Evolutionary conservation across 2,888 invertebrate species (phyloP).

Genomic region (Myopa testacea): DNA sequence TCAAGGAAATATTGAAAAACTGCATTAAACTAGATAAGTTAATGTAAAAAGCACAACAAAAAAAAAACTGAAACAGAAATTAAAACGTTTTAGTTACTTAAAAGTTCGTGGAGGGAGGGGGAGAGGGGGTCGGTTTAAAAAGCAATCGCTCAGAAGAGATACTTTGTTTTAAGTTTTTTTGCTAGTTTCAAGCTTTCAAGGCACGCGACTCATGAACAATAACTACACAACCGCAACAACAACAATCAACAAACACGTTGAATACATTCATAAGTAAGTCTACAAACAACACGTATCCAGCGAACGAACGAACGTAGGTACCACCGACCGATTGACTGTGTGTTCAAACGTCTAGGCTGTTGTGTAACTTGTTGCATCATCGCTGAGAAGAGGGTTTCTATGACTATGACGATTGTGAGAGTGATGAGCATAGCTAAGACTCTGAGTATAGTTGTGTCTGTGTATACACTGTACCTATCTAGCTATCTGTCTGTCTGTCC

Average conservation of each 20-base stretch:
- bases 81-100: no score
- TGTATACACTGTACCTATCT: not conserved
- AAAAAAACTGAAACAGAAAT: no score
- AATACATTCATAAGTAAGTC: not conserved
- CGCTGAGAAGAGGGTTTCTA: not conserved
- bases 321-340: not conserved
- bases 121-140: no score
- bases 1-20: no score
- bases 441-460: not conserved
- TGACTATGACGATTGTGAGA: not conserved
- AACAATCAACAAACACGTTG: not conserved
- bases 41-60: no score
- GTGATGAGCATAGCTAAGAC: no score
- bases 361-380: constrained; percentile 28
- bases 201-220: constrained; percentile 15
- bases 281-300: not conserved
- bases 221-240: not conserved
- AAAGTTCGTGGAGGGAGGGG: no score
- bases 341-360: constrained; percentile 5
- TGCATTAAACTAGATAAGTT: no score
- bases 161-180: not conserved
- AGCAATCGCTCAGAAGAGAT: no score
- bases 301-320: not conserved
- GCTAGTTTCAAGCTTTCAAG: constrained; percentile 16
- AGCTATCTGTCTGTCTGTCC: not conserved